Conservation (phyloP, 2,113 vertebrate genomes). For the Phalacrocorax brasilianus region DNA sequence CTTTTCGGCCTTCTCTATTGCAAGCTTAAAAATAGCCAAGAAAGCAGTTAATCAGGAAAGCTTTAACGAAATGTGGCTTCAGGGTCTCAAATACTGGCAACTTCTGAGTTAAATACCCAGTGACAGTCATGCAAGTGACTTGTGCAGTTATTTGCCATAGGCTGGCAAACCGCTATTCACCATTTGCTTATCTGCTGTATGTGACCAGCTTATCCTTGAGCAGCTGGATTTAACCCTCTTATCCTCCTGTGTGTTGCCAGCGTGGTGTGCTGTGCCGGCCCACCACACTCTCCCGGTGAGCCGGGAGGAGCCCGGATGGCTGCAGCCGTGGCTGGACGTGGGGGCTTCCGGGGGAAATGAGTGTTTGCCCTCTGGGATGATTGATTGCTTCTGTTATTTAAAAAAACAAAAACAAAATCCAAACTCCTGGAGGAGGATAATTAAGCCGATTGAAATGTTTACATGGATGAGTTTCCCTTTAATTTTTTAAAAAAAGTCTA, state of each 20-base stretch:
- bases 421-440: background rate
- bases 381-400: background rate
- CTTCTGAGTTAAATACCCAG: background rate
- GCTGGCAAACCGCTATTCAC: background rate
- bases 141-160: background rate
- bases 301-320: background rate
- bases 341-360: background rate
- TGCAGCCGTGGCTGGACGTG: background rate
- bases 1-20: background rate
- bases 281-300: background rate
- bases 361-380: background rate
- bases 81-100: background rate
- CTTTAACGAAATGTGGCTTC: background rate
- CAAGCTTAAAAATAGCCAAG: background rate
- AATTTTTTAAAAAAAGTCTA: background rate
- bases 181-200: background rate
- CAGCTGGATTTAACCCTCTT: background rate
- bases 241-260: background rate
- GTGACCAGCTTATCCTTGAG: background rate
- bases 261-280: background rate
- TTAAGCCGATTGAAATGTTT: background rate
- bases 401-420: background rate
- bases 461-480: background rate
- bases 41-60: background rate
- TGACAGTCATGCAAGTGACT: background rate